These are phyloP conservation scores for Coelinius sp. DNA, from an alignment of 2,888 invertebrate genomes.

Conservation along the genomic window DNA sequence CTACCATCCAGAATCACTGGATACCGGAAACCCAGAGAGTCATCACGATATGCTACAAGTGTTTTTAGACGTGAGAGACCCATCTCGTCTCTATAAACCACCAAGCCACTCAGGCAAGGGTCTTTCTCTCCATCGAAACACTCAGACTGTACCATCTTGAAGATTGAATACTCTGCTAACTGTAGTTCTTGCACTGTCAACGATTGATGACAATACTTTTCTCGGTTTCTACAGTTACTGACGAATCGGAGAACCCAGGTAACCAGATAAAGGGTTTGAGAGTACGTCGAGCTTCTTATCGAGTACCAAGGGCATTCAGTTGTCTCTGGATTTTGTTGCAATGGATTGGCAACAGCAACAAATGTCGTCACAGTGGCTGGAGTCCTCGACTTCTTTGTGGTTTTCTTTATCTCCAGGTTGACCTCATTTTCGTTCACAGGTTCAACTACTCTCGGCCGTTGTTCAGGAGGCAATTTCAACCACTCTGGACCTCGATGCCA, in stretches of 20 bases:
- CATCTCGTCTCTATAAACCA: conserved; percentile 39
- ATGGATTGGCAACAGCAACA: not conserved
- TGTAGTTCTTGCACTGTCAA: conserved; percentile 41
- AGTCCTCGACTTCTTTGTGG: not conserved
- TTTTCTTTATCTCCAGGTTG: conserved; percentile 42
- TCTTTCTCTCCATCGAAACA: conserved; percentile 37
- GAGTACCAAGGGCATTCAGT: conserved; percentile 19
- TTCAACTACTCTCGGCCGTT: conserved; percentile 47
- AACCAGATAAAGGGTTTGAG: conserved; percentile 47
- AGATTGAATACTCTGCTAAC: conserved; percentile 36
- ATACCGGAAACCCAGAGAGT: conserved; percentile 46
- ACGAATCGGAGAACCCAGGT: conserved; percentile 45
- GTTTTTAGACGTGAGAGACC: conserved; percentile 47
- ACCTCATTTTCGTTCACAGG: conserved; percentile 31
- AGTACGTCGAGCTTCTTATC: conserved; percentile 38
- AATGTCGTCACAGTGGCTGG: not conserved
- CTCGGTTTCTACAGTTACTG: conserved; percentile 16
- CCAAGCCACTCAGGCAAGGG: conserved; percentile 25
- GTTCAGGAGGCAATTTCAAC: conserved; percentile 45
- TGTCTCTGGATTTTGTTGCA: not conserved
- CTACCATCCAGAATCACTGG: conserved; percentile 52
- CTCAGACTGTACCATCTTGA: conserved; percentile 35
- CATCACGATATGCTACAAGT: conserved; percentile 41
- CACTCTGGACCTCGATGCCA: conserved; percentile 62
- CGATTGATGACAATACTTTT: conserved; percentile 31